Conservation (phyloP, 2,888 invertebrate species). For the Carabus problematicus region DNA sequence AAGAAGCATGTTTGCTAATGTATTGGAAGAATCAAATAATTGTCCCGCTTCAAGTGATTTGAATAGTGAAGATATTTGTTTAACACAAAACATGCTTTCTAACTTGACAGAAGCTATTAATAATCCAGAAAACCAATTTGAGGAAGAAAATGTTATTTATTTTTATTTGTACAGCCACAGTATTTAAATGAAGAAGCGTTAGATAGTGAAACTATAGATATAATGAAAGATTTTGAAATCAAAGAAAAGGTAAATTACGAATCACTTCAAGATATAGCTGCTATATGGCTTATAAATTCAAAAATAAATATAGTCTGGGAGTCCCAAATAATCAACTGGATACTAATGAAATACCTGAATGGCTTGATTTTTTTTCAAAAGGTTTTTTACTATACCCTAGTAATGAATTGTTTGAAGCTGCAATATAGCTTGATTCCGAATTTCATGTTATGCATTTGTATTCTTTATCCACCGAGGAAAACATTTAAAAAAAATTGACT, state of each 20-base stretch:
- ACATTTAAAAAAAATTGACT: slow-evolving; percentile 40
- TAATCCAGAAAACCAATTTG: slow-evolving; percentile 1
- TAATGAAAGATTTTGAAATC: slow-evolving; percentile 36
- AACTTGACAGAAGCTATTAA: slow-evolving; percentile 5
- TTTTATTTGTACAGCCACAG: slow-evolving; percentile 31
- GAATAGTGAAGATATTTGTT: slow-evolving; percentile 9
- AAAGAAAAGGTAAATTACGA: slow-evolving; percentile 43
- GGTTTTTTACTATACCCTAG: slow-evolving; percentile 40
- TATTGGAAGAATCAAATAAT: slow-evolving; percentile 8
- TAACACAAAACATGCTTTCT: slow-evolving; percentile 5
- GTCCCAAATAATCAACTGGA: slow-evolving; percentile 34
- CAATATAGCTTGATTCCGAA: slow-evolving; percentile 17
- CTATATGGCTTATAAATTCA: slow-evolving; percentile 43
- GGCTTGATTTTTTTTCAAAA: slow-evolving; percentile 43
- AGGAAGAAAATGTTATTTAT: slow-evolving; percentile 17
- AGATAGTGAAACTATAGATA: slow-evolving; percentile 35
- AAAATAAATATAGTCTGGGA: slow-evolving; percentile 40
- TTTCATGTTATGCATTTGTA: slow-evolving; percentile 32
- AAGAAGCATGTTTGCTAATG: too few species aligned
- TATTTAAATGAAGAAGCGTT: slow-evolving; percentile 32
- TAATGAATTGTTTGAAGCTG: slow-evolving; percentile 39
- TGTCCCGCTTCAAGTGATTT: not conserved
- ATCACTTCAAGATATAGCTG: slow-evolving; percentile 43
- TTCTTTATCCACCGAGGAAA: slow-evolving; percentile 38
- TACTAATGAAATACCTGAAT: slow-evolving; percentile 41